Base-by-base conservation (phyloP, 2,113 vertebrate genomes). In the Corydoras maculifer region DNA sequence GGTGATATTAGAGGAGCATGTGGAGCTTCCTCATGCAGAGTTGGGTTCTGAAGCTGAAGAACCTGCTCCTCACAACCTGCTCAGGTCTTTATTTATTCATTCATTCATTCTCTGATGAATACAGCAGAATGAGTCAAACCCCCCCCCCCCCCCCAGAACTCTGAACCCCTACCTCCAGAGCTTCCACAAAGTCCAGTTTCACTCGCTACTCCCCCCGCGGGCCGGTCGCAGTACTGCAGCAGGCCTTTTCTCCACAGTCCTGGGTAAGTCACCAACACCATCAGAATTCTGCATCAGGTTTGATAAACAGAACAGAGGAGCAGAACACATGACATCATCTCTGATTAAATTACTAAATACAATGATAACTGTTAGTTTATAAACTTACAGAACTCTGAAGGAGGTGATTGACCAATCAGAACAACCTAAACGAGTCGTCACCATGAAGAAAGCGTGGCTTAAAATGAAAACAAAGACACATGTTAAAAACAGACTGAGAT, bases 211-310 rank as follows among this genome's bases (percentile, higher is more conserved):
- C 51, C 64, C 85, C 5, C 78, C 70, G 5, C 69, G 81, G 10
- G 66, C 79, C 7, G 70, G 87, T 5, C 81, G 86, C 8, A 66
- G 30, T 49, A 63, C 79, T 32, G 82, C 78, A 4, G 84, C 85
- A 48, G 78, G 78, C 5, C 68, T 87, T 53, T 89, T 91, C 81
- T 86, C 81, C 74, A 32, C 76, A 57, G 80, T 86, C 8, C 77
- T 91, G 10, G 88, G 90, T 90, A 43, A 43, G 7, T 43, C 4
- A 8, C 35, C 7, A 8, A 43, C 35, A 43, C 7, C 35, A 43
- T 43, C 35, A 43, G 35, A 43, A 2, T 43, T 43, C 1, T 43
- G 35, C 35, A 2, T 25, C 18, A 2, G 18, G 18, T 25, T 25
- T 25, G 18, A 25, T 25, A 25, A 25, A 25, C 18, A 25, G 18